phyloP scores from a whole-genome alignment of 2,797 vertebrate species.

The Nannoperca obscura region DNA sequence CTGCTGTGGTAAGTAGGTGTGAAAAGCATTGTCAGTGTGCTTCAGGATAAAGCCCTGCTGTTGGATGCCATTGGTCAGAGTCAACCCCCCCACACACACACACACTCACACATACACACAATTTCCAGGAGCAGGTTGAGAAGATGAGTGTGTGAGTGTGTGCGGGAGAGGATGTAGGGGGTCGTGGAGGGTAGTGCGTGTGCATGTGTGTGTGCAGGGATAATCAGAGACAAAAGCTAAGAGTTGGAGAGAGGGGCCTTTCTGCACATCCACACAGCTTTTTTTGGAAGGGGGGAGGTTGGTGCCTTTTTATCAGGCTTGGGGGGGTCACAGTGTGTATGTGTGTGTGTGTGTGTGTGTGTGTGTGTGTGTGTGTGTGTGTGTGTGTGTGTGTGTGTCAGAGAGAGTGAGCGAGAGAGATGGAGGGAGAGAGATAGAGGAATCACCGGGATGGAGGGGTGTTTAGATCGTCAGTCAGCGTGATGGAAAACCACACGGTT shows the following conservation, averaged over 20 bases:
- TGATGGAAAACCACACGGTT: slow-evolving; percentile 79
- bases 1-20: slow-evolving; percentile 82
- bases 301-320: slow-evolving; percentile 66
- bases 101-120: slow-evolving; percentile 29
- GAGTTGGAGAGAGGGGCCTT: slow-evolving; percentile 64
- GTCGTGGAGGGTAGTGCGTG: slow-evolving; percentile 12
- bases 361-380: slow-evolving; percentile 23
- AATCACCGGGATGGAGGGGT: slow-evolving; percentile 78
- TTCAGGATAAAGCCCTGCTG: slow-evolving; percentile 78
- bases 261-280: slow-evolving; percentile 62
- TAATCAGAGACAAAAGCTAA: slow-evolving; percentile 78
- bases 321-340: slow-evolving; percentile 49
- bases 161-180: slow-evolving; percentile 35
- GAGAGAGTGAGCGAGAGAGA: slow-evolving; percentile 53
- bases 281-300: slow-evolving; percentile 4
- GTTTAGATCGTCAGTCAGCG: slow-evolving; percentile 79
- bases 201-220: slow-evolving; percentile 41
- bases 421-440: slow-evolving; percentile 73
- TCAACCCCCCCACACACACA: slow-evolving; percentile 23
- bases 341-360: slow-evolving; percentile 37
- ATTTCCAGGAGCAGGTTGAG: slow-evolving; percentile 54
- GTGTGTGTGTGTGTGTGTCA: slow-evolving; percentile 38
- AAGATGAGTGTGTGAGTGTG: slow-evolving; percentile 29
- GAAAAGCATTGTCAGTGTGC: slow-evolving; percentile 84
- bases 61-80: slow-evolving; percentile 80